Evolutionary conservation across 30 jellyfish, hydroid and myxozoan genomes (phyloP).

Genomic region (Chironex yamaguchii): DNA sequence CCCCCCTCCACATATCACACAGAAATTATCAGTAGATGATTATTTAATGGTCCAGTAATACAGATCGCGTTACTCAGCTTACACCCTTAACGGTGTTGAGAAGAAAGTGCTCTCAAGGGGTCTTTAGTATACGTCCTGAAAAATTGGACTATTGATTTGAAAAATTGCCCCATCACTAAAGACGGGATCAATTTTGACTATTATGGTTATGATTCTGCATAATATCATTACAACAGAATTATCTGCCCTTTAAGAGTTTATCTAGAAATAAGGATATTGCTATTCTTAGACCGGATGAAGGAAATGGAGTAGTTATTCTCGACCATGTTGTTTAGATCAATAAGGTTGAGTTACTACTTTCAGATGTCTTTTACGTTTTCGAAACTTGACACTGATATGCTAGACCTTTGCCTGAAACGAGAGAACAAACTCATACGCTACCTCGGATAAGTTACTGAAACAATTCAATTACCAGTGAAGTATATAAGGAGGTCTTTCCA

Average conservation of each 20-base stretch:
- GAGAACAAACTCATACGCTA: constrained; percentile 24
- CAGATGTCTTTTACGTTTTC: constrained; percentile 14
- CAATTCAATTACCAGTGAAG: neutral
- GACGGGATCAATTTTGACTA: no score
- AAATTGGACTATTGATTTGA: no score
- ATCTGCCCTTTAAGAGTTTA: neutral
- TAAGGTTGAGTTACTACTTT: neutral
- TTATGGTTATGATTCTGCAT: no score
- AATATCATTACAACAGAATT: no score
- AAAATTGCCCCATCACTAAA: no score
- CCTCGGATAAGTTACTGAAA: neutral
- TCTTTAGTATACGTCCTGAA: no score
- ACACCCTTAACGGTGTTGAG: no score
- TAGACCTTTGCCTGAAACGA: constrained; percentile 24
- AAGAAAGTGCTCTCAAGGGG: no score
- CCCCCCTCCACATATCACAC: no score
- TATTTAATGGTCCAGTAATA: no score
- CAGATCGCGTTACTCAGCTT: no score
- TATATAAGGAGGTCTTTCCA: constrained; percentile 1
- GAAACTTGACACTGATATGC: neutral
- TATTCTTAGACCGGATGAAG: constrained; percentile 49
- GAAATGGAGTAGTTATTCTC: constrained; percentile 41
- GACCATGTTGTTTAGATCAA: constrained; percentile 13
- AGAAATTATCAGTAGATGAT: no score
- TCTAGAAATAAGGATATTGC: constrained; percentile 20